These are phyloP conservation scores for Chaetops frenatus DNA, from an alignment of 2,113 vertebrate species.

Conservation along the genomic window DNA sequence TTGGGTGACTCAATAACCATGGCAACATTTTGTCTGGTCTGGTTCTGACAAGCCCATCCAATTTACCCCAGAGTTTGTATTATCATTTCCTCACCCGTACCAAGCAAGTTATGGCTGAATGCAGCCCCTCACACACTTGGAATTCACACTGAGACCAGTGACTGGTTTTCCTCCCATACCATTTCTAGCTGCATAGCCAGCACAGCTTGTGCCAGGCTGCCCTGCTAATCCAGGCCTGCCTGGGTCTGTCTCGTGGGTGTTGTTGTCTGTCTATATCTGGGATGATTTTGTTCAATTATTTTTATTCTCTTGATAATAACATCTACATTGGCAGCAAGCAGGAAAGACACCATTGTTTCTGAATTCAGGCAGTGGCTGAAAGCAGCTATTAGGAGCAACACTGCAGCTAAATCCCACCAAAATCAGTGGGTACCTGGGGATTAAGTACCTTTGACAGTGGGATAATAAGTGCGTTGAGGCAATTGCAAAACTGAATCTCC, in stretches of 20 bases:
- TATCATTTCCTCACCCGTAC: not conserved
- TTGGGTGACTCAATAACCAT: conserved; percentile 38
- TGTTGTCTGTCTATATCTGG: not conserved
- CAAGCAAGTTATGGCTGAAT: not conserved
- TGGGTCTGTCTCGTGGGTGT: not conserved
- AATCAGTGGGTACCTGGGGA: not conserved
- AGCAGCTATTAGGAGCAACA: not conserved
- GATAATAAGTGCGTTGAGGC: not conserved
- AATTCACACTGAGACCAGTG: not conserved
- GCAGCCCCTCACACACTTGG: not conserved
- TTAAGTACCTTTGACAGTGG: not conserved
- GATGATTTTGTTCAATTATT: not conserved
- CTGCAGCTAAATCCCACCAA: not conserved
- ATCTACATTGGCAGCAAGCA: not conserved
- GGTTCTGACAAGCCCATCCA: conserved; percentile 40
- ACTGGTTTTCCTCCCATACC: not conserved
- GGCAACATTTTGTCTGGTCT: conserved; percentile 41
- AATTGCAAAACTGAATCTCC: not conserved
- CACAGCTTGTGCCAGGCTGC: not conserved
- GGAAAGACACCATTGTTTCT: not conserved
- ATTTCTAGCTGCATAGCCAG: not conserved
- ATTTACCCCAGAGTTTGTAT: not conserved
- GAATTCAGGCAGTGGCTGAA: not conserved
- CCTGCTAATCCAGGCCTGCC: not conserved
- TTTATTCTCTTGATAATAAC: not conserved